Evolutionary conservation across 1,140 invertebrate species (phyloP), one percentile per base, ranked within the genome.

Genomic region (Cydia strobilella): DNA sequence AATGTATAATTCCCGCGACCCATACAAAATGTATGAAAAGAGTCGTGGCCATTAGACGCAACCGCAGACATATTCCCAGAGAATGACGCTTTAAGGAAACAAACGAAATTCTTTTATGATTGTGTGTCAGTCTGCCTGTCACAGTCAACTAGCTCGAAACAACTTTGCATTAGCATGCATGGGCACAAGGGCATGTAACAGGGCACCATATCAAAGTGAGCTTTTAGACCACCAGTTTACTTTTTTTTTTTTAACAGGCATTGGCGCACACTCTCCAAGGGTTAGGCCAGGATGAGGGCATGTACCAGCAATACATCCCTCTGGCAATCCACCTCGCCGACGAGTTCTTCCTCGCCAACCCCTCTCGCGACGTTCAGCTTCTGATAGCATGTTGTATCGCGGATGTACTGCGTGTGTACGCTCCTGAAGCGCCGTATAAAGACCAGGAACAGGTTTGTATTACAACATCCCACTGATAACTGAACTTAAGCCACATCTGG

Each of bases 341-440:
- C 84, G 98, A 99, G 76, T 96, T 96, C 86, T 99, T 99, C 88
- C 93, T 99, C 77, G 96, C 96, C 75, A 98, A 99, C 93, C 94
- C 94, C 45, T 98, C 97, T 76, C 96, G 97, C 84, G 98, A 99
- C 94, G 98, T 99, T 0, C 97, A 99, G 86, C 93, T 99, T 65
- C 92, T 99, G 3, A 97, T 99, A 80, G 98, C 98, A 0, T 99
- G 98, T 90, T 99, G 98, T 87, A 98, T 99, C 83, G 98, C 98
- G 31, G 98, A 99, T 93, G 97, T 99, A 25, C 95, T 99, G 51
- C 93, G 98, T 77, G 97, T 99, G n/a, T 99, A 99, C 93, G 98
- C 98, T 9, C 98, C 98, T n/a, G 98, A 99, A 90, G 98, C 98
- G 75, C 98, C 98, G 0, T 99, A 99, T 88, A 99, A 98, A 93